A percentile compares a stretch with the other conserved stretches of the same genome.
phyloP scores from a whole-genome alignment of 2,888 invertebrate genomes.

The Dermolepida albohirtum region DNA sequence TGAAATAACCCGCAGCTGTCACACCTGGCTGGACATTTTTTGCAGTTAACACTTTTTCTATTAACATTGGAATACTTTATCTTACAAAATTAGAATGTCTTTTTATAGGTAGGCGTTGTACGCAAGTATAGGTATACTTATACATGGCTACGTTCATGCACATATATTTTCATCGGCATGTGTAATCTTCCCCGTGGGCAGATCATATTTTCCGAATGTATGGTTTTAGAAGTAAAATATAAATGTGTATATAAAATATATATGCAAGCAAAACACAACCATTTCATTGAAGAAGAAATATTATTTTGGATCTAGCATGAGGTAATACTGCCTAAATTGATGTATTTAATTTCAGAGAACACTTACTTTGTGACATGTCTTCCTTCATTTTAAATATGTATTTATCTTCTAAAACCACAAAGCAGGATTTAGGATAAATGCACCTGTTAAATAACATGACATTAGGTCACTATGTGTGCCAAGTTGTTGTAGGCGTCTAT shows the following conservation, averaged over 20 bases:
- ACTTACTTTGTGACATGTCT: slow-evolving; percentile 11
- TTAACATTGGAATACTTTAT: slow-evolving; percentile 46
- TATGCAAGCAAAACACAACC: no score
- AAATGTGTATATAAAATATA: no score
- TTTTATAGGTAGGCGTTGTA: slow-evolving; percentile 39
- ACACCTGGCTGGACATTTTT: slow-evolving; percentile 66
- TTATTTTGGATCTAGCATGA: no score
- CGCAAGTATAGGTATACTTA: slow-evolving; percentile 3
- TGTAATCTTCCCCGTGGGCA: slow-evolving; percentile 4
- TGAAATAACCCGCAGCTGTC: slow-evolving; percentile 64
- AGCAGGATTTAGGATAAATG: slow-evolving; percentile 27
- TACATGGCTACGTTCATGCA: neutral
- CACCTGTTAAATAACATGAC: slow-evolving; percentile 24
- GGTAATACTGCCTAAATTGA: no score
- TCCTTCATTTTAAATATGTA: slow-evolving; percentile 20
- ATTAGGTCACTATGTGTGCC: slow-evolving; percentile 31
- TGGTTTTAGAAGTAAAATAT: neutral
- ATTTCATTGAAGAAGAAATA: no score
- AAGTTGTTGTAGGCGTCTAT: slow-evolving; percentile 32
- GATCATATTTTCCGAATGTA: slow-evolving; percentile 5
- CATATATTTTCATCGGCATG: slow-evolving; percentile 8
- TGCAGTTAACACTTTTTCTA: slow-evolving; percentile 57
- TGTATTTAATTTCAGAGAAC: neutral
- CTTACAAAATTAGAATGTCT: slow-evolving; percentile 42
- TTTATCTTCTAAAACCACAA: slow-evolving; percentile 23